Base-by-base conservation (phyloP, 2,113 vertebrate genomes). In the Carassius gibelio region DNA sequence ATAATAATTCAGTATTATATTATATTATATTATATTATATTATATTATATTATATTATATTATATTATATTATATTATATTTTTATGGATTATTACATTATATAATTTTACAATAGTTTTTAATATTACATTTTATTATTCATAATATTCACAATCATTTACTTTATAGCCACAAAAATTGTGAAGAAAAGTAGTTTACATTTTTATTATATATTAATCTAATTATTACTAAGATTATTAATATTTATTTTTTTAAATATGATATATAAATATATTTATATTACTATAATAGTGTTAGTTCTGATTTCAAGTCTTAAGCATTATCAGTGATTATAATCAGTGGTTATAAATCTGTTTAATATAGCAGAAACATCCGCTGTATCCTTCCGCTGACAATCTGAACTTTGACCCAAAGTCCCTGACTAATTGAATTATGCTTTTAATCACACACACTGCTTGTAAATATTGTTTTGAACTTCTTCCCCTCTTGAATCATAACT, bases 341-440 rank as follows among this genome's bases (percentile, higher is more conserved):
- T 0, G 3, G 19, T 81, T 66, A 68, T 52, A 23, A 81, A 66
- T 55, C 7, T 52, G 64, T 50, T 21, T 8, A 55, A 71, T 21
- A 36, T 15, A 23, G 17, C 11, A 15, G 17, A 82, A 82, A 82
- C 64, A 55, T 36, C 26, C 66, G 11, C 23, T 57, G 36, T 50
- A 26, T 68, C 38, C 23, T 50, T 68, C 59, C n/a, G 36, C 80
- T 82, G 80, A 48, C 45, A 52, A 82, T 34, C 19, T 72, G 95
- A 95, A 95, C 95, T 96, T 88, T 95, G 94, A 96, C 95, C 94
- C 90, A 89, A 88, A 94, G 95, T 92, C 95, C 95, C 93, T 93
- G 92, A 94, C 95, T 96, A 96, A 97, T 95, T 96, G 92, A 96
- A 96, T 96, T 96, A 96, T 93, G 93, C 92, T 93, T 91, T 92